Percentiles rank a stretch among this genome's conserved stretches.
phyloP scores from a whole-genome alignment of 1,140 invertebrate species.

The Drosophila kanapiae region DNA sequence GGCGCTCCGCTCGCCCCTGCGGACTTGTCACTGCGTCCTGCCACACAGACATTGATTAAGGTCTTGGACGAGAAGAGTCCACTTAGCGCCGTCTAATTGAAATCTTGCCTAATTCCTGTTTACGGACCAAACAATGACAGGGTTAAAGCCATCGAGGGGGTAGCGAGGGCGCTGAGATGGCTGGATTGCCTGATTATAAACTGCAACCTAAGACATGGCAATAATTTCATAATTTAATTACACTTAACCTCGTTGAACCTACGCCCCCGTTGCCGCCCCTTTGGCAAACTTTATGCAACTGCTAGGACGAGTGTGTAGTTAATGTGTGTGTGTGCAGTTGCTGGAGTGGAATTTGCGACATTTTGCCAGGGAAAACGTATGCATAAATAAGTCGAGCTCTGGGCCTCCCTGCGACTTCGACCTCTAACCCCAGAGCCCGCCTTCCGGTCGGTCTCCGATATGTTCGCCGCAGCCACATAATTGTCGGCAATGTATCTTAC shows the following conservation, averaged over 20 bases:
- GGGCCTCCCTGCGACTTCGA: conserved; percentile 17
- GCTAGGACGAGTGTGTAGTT: conserved; percentile 1
- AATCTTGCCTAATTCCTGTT: conserved; percentile 72
- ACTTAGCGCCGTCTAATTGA: conserved; percentile 72
- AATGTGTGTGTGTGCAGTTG: conserved; percentile 34
- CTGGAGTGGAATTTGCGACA: conserved; percentile 50
- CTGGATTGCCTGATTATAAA: conserved; percentile 71
- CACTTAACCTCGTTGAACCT: conserved; percentile 79
- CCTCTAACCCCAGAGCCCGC: conserved; percentile 3
- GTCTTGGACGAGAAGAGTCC: conserved; percentile 28
- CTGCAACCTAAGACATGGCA: conserved; percentile 81
- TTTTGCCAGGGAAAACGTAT: conserved; percentile 71
- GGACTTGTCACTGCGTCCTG: conserved; percentile 4
- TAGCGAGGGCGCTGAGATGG: conserved; percentile 4
- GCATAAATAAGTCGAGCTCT: conserved; percentile 75
- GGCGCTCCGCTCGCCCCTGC: background rate
- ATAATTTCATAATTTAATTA: conserved; percentile 84
- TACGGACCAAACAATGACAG: conserved; percentile 54
- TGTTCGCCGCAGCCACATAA: conserved; percentile 62
- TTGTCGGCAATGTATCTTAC: conserved; percentile 83
- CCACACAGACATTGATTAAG: conserved; percentile 27
- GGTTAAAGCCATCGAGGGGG: background rate
- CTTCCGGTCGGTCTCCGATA: background rate
- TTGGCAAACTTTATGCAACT: conserved; percentile 73
- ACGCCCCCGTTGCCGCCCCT: conserved; percentile 3